Evolutionary conservation across 2,888 invertebrate genomes (phyloP).

Genomic region (Erebia epiphron): DNA sequence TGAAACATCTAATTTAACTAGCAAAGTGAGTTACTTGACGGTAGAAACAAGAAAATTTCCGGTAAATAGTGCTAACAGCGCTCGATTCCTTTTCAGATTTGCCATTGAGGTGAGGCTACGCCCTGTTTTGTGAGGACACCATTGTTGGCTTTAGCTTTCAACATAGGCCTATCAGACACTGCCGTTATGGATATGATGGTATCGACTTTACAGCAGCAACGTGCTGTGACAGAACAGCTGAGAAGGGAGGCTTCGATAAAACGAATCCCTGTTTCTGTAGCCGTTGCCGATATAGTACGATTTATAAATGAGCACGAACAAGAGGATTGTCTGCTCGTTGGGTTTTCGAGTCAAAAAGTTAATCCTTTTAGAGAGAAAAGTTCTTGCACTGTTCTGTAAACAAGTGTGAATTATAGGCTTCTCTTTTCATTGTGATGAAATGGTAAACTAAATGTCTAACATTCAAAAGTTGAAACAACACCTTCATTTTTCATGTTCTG

Average conservation of each 20-base stretch:
- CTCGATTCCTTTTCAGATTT: slow-evolving; percentile 28
- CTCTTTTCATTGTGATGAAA: slow-evolving; percentile 24
- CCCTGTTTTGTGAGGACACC: slow-evolving; percentile 65
- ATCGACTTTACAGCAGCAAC: slow-evolving; percentile 96
- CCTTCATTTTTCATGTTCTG: background rate
- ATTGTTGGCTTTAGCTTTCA: slow-evolving; percentile 77
- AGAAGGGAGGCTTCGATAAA: slow-evolving; percentile 95
- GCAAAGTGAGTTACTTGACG: background rate
- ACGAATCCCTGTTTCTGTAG: slow-evolving; percentile 93
- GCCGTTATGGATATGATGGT: slow-evolving; percentile 97
- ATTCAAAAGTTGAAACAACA: background rate
- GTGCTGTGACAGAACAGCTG: slow-evolving; percentile 95
- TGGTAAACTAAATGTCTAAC: background rate
- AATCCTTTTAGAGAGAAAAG: slow-evolving; percentile 98
- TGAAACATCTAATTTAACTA: background rate
- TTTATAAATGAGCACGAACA: slow-evolving; percentile 95
- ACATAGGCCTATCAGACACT: slow-evolving; percentile 94
- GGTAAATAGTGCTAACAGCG: background rate
- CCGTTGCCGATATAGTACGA: slow-evolving; percentile 96
- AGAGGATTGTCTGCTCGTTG: slow-evolving; percentile 96
- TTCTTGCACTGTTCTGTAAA: slow-evolving; percentile 92
- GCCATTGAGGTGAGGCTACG: slow-evolving; percentile 61
- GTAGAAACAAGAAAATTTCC: background rate
- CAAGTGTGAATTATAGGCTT: slow-evolving; percentile 29
- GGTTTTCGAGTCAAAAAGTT: slow-evolving; percentile 96